Evolutionary conservation across 2,113 vertebrate species (phyloP), one percentile per base, ranked within the genome.

Genomic region (Alligator sinensis): DNA sequence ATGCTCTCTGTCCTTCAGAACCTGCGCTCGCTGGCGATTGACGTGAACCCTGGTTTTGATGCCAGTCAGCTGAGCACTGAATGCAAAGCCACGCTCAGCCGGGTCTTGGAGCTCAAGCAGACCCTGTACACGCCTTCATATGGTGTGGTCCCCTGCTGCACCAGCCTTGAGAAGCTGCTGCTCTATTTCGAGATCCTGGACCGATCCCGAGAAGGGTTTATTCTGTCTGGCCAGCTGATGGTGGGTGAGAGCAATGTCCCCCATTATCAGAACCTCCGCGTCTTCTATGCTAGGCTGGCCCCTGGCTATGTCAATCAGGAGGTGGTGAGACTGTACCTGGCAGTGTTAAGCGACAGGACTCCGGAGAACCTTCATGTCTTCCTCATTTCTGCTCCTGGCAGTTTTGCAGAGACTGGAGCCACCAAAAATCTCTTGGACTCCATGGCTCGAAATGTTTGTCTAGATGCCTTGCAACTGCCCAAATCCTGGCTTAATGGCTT

Each of bases 181-280:
- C 98, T 99, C 17, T 99, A 99, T 94, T 99, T 99, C 11, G 99
- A 99, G 98, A 99, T 99, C 96, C 97, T 99, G 1, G 98, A 99
- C 54, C 98, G 98, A 84, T 99, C 99, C 0, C 98, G 98, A 4
- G 99, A 99, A 87, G 99, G 99, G 1, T 97, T 98, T 0, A 97
- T 99, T 30, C 98, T 99, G 22, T 99, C 98, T 3, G 99, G 99
- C 68, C 99, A 99, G 97, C 98, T 99, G 27, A 99, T 99, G 98
- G 99, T 99, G 75, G 99, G 99, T 4, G 99, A 99, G 98, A 99
- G 99, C 98, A 99, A 99, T 1, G 98, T 99, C 75, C 99, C 99
- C 1, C 99, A 99, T 96, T 99, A 99, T 95, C 98, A 99, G 96
- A 98, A 98, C 95, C 98, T 99, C 83, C 98, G 98, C 0, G 97